A percentile compares a stretch with the other conserved stretches of the same genome.
Evolutionary conservation across 2,797 vertebrate species (phyloP).

Genomic region (Aphelocoma californica): DNA sequence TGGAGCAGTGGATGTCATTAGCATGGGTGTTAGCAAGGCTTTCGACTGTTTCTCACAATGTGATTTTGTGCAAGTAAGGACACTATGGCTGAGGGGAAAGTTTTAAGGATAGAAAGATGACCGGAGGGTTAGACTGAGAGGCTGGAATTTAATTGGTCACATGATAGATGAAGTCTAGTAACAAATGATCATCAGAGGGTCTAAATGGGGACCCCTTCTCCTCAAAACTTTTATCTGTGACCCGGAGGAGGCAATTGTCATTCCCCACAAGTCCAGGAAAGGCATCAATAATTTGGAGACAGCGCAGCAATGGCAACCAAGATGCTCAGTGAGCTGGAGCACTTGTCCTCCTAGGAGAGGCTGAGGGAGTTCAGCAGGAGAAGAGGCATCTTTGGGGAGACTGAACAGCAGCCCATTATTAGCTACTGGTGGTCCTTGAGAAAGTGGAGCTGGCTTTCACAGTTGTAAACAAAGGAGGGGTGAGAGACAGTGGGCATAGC

Average conservation of each 20-base stretch:
- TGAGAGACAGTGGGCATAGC: not conserved
- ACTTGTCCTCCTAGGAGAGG: not conserved
- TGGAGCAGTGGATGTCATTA: not conserved
- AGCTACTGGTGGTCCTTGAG: fast-evolving
- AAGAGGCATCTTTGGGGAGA: not conserved
- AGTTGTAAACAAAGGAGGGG: not conserved
- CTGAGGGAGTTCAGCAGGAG: not conserved
- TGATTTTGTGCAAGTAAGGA: not conserved
- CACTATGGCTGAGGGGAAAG: not conserved
- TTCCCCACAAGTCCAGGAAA: not conserved
- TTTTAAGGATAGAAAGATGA: not conserved
- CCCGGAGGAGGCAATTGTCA: not conserved
- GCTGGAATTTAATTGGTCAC: not conserved
- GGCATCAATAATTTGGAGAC: not conserved
- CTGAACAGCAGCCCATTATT: not conserved
- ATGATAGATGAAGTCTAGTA: not conserved
- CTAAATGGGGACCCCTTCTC: not conserved
- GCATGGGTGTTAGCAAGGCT: not conserved
- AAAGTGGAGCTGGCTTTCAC: not conserved
- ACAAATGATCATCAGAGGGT: not conserved
- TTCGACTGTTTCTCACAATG: not conserved
- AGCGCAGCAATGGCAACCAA: not conserved
- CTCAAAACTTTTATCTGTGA: not conserved
- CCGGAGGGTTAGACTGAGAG: not conserved
- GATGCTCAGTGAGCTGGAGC: not conserved